Evolutionary conservation across 2,888 invertebrate genomes (phyloP).

Genomic region (Sialis fuliginosa): DNA sequence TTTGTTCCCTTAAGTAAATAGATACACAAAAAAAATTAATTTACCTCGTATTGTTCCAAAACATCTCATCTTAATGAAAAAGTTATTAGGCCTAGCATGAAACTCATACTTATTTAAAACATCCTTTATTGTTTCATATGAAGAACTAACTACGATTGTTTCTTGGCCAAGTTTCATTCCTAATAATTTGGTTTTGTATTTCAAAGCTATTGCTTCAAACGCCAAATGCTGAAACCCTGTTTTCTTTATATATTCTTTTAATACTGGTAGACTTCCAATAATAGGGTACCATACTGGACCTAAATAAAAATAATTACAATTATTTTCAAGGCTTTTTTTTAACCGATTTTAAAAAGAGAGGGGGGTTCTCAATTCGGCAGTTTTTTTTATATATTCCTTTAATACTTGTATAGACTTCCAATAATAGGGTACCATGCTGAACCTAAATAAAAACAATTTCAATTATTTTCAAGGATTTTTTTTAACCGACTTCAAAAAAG

Average conservation of each 20-base stretch:
- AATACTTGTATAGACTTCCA: constrained; percentile 23
- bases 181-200: no score
- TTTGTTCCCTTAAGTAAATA: no score
- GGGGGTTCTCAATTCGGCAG: no score
- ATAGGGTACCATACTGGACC: constrained; percentile 29
- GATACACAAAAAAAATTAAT: background rate
- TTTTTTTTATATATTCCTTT: constrained; percentile 18
- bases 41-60: constrained; percentile 41
- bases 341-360: no score
- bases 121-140: constrained; percentile 30
- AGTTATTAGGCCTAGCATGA: constrained; percentile 45
- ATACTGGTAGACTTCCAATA: constrained; percentile 22
- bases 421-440: constrained; percentile 27
- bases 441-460: constrained; percentile 23
- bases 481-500: no score
- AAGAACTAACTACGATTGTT: constrained; percentile 33
- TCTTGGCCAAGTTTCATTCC: constrained; percentile 37
- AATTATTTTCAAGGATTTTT: no score
- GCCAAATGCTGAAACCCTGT: constrained; percentile 33
- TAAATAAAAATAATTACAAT: constrained; percentile 12
- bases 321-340: no score
- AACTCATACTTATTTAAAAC: constrained; percentile 38
- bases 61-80: constrained; percentile 40
- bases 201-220: constrained; percentile 13
- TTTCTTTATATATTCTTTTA: constrained; percentile 20